A percentile compares a stretch with the other conserved stretches of the same genome.
Conservation (phyloP, 2,888 invertebrate species). For the Phorcus lineatus region DNA sequence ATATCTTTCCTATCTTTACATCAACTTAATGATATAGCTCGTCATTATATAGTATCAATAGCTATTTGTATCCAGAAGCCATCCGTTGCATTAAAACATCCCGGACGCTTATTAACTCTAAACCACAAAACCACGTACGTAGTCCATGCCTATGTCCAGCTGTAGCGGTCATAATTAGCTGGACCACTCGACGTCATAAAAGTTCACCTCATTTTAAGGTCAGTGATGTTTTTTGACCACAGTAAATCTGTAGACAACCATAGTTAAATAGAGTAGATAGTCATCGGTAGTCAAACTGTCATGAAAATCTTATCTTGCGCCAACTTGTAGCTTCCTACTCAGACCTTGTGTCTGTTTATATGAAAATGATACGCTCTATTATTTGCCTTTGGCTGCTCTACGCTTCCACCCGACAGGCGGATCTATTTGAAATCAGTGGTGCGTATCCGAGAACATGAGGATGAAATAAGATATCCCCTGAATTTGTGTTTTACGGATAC, state of each 20-base stretch:
- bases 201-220: neutral
- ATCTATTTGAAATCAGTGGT: neutral
- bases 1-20: no score
- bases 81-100: no score
- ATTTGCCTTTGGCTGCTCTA: neutral
- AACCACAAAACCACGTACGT: no score
- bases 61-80: no score
- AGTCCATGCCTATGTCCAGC: no score
- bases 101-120: no score
- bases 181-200: neutral
- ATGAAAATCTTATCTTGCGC: neutral
- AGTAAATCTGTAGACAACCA: neutral
- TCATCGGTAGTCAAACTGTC: neutral
- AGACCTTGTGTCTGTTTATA: neutral
- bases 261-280: neutral
- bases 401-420: neutral
- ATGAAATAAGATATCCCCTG: neutral
- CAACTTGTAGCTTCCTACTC: neutral
- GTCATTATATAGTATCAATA: no score
- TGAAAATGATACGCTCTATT: slow-evolving; percentile 10
- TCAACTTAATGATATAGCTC: no score
- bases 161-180: no score
- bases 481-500: no score
- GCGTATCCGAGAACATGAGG: neutral
- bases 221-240: neutral